Evolutionary conservation across 2,113 vertebrate genomes (phyloP), one percentile per base, ranked within the genome.

Genomic region (Muntiacus muntjak): DNA sequence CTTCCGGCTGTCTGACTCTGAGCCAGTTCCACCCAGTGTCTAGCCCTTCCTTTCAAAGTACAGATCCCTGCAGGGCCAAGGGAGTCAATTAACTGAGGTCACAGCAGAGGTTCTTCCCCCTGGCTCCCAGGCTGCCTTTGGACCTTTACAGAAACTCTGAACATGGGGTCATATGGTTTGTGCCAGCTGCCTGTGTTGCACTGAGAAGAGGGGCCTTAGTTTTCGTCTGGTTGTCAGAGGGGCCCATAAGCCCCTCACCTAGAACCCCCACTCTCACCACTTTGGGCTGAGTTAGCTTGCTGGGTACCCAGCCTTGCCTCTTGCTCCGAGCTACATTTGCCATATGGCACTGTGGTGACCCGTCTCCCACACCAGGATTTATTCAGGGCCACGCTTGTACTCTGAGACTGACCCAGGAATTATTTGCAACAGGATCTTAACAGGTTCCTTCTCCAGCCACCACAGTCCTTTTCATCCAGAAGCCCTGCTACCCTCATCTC

Each of bases 121-220:
- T 67, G 52, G 36, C 26, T 52, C 78, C 52, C 2, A 9, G 28
- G 54, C 30, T 13, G 76, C 30, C 15, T 52, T 23, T 0, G 2
- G 50, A 58, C 3, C 0, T 33, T 23, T 5, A 60, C 1, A 17
- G 28, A 23, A 87, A 40, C 7, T 0, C 71, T 1, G 43, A 52
- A 83, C 9, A 76, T 1, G 1, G 43, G 7, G 43, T 14, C 25
- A 52, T 36, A 6, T 2, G 10, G 17, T 3, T 1, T 1, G 4
- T 25, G 33, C 78, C 50, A 26, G 71, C 40, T 43, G 64, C 10
- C 3, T 0, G 2, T 47, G 6, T 15, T 1, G 14, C 78, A 55
- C 84, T 15, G 4, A n/a, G 40, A 12, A 85, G 11, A 43, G 6
- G 26, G 64, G n/a, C 47, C 89, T 93, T 52, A 50, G n/a, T 16